Evolutionary conservation across 2,888 invertebrate species (phyloP), one percentile per base, ranked within the genome.

Genomic region (Pseudococcus longispinus): DNA sequence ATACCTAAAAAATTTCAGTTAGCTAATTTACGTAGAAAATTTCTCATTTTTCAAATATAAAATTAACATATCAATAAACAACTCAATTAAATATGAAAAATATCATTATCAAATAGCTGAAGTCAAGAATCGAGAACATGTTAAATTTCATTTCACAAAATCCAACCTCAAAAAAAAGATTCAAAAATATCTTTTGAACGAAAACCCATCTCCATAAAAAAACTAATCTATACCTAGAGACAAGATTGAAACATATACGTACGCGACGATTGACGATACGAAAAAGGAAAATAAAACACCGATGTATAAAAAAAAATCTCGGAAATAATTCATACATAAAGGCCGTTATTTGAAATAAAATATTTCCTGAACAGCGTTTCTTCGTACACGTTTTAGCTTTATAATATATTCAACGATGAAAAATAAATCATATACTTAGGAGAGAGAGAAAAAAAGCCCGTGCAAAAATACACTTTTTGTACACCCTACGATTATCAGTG

Each of bases 401-500:
- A n/a, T n/a, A 80, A 80, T 80, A 80, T 80, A 80, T 80, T 37
- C 77, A 42, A 42, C 51, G 8, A 51, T 51, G 20, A 11, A 29
- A 15, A 32, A 84, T 84, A 84, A 51, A 84, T 80, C 77, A 42
- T 80, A 80, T n/a, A n/a, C n/a, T n/a, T n/a, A n/a, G n/a, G n/a
- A n/a, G n/a, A 3, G 2, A 80, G n/a, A 32, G n/a, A 32, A 26
- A 83, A 84, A 37, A 84, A 84, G 84, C 51, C 26, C 23, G 23
- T 83, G 51, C 29, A 20, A 51, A 82, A 82, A 82, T n/a, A 32
- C 60, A 26, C 84, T 55, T 55, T 84, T 84, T 55, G 84, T 84
- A 37, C 51, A 84, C 84, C 84, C 84, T 84, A 37, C 60, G 55
- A 37, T 70, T 85, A 85, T 85, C 85, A 85, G 85, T 37, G 13